Conservation (phyloP, 2,888 invertebrate species). For the Dryococelus australis region DNA sequence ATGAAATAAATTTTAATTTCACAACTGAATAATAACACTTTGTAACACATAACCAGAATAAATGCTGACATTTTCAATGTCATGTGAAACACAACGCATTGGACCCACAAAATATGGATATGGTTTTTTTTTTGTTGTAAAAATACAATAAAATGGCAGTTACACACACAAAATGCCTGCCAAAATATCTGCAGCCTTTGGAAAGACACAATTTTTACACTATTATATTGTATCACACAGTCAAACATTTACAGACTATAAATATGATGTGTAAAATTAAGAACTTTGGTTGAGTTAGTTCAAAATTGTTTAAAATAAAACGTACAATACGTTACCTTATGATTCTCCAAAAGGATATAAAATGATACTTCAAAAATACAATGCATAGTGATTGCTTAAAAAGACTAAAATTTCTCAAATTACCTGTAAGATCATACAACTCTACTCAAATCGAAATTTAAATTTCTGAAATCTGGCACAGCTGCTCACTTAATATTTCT, state of each 20-base stretch:
- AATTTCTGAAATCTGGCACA: background rate
- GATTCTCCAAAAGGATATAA: no score
- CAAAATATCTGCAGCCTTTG: background rate
- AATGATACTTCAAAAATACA: no score
- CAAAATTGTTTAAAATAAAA: background rate
- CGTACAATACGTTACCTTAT: no score
- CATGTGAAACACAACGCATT: background rate
- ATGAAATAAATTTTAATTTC: background rate
- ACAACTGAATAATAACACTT: background rate
- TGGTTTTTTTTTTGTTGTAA: background rate
- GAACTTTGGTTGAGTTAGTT: background rate
- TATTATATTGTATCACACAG: background rate
- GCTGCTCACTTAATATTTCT: background rate
- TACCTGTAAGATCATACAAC: no score
- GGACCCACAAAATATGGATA: background rate
- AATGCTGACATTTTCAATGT: background rate
- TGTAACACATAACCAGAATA: background rate
- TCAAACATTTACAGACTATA: background rate
- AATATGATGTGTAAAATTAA: background rate
- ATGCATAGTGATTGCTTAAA: no score
- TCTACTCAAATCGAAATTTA: background rate
- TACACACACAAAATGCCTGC: background rate
- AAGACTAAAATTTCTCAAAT: no score
- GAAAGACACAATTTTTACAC: background rate
- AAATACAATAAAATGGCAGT: background rate